These are phyloP conservation scores for Pantherophis alleghaniensis DNA, from an alignment of 2,797 vertebrate genomes.

Conservation along the genomic window DNA sequence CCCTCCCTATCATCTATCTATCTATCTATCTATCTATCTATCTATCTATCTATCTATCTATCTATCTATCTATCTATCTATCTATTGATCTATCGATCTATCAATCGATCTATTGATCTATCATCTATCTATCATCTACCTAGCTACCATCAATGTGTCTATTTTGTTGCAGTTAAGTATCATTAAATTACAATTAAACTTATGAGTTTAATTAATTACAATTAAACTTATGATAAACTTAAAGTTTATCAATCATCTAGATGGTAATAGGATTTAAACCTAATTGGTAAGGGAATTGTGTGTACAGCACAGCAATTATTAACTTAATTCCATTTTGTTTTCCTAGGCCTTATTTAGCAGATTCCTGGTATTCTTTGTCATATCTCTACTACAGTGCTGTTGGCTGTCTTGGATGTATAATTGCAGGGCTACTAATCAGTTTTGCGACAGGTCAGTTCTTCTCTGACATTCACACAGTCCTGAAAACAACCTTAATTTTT, in stretches of 20 bases:
- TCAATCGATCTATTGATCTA: too few relatives aligned
- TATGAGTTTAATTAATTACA: not conserved
- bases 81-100: too few relatives aligned
- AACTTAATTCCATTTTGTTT: conserved; percentile 22
- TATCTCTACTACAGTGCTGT: conserved; percentile 82
- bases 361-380: conserved; percentile 81
- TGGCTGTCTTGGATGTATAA: conserved; percentile 74
- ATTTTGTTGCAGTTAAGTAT: not conserved
- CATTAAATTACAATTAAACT: not conserved
- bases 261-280: not conserved
- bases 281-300: not conserved
- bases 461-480: not conserved
- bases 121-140: not conserved
- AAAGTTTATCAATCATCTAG: not conserved
- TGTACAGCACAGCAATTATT: not conserved
- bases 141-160: not conserved
- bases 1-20: too few relatives aligned
- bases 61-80: too few relatives aligned
- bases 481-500: not conserved
- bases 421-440: conserved; percentile 75
- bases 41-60: too few relatives aligned
- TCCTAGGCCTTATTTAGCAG: conserved; percentile 73
- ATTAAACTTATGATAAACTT: not conserved
- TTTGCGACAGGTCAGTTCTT: conserved; percentile 73
- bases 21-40: too few relatives aligned